Evolutionary conservation across 37 sponge, comb jelly and placozoan genomes (phyloP).

Genomic region (Mnemiopsis leidyi): DNA sequence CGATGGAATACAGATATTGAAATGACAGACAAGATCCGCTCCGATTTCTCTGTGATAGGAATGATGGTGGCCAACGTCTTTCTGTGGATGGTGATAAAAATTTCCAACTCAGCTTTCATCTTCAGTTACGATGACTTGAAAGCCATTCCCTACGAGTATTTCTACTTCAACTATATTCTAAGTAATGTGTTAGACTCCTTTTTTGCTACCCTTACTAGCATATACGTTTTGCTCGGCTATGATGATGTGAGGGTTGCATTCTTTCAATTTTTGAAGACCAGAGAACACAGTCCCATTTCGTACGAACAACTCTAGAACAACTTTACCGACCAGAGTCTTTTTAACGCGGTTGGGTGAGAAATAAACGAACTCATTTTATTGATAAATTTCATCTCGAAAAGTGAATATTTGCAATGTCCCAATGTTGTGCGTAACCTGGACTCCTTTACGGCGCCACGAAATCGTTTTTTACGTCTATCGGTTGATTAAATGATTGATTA

Average conservation of each 20-base stretch:
- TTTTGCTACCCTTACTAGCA: neutral
- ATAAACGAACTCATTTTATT: no score
- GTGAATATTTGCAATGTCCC: no score
- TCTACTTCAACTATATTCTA: neutral
- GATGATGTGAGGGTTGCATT: neutral
- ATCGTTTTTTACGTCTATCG: no score
- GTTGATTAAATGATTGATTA: no score
- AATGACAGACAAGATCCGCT: neutral
- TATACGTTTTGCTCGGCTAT: neutral
- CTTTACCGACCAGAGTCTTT: no score
- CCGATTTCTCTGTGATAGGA: neutral
- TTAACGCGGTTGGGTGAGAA: no score
- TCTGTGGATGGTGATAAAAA: neutral
- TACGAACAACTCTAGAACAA: neutral
- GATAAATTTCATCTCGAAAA: no score
- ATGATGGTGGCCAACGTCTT: neutral
- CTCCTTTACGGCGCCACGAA: no score
- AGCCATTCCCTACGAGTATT: neutral
- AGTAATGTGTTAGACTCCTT: neutral
- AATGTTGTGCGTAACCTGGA: no score
- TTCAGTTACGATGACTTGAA: neutral
- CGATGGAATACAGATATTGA: constrained; percentile 1
- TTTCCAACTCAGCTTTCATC: neutral
- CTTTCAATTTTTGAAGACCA: neutral
- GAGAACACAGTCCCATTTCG: neutral